phyloP scores from a whole-genome alignment of 2,797 vertebrate species.

The Danio tinwini region DNA sequence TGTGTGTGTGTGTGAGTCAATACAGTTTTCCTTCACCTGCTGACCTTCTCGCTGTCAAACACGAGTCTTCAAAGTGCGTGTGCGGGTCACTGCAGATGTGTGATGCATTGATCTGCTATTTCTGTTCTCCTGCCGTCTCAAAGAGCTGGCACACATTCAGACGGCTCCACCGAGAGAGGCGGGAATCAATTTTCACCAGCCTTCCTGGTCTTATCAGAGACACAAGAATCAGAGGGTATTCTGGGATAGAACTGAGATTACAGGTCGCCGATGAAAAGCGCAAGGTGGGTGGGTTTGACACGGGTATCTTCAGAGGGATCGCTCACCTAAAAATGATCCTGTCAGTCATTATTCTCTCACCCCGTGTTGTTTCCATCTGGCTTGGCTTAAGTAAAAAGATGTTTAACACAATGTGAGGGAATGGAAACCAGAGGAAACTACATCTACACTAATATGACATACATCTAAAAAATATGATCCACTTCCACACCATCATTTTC shows the following conservation, averaged over 20 bases:
- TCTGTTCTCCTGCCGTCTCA: conserved; percentile 66
- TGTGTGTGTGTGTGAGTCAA: no score
- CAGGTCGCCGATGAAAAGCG: background rate
- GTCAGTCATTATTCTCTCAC: background rate
- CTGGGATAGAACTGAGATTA: background rate
- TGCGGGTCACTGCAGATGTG: conserved; percentile 25
- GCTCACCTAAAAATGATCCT: background rate
- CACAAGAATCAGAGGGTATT: background rate
- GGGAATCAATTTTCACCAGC: background rate
- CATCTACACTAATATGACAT: background rate
- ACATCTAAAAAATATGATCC: no score
- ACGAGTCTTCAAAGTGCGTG: conserved; percentile 6
- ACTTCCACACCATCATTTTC: no score
- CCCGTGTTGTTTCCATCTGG: background rate
- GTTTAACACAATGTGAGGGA: background rate
- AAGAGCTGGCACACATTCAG: conserved; percentile 56
- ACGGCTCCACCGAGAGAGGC: conserved; percentile 57
- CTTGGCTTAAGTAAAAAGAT: background rate
- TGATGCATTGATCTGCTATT: conserved; percentile 75
- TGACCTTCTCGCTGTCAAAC: background rate
- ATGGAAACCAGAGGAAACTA: background rate
- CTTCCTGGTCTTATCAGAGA: background rate
- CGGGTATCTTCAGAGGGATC: background rate
- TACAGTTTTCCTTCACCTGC: background rate
- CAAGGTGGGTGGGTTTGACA: background rate